Conservation (phyloP, 2,113 vertebrate genomes). For the Apodemus sylvaticus region DNA sequence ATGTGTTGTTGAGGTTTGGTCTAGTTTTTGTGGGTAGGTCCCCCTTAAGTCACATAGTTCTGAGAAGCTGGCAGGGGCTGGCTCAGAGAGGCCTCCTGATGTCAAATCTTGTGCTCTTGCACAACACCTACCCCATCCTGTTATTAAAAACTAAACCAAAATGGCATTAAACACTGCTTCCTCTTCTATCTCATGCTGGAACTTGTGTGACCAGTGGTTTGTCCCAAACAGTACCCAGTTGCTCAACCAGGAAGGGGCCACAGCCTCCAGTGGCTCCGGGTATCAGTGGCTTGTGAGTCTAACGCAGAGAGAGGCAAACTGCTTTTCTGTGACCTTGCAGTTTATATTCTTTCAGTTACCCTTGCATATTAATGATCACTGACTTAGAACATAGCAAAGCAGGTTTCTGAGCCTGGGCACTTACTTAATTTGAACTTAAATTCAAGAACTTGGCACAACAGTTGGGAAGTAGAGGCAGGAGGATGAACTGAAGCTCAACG, state of each 20-base stretch:
- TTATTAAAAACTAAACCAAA: slow-evolving; percentile 33
- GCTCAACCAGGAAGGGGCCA: background rate
- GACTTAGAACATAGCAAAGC: background rate
- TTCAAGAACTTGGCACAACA: background rate
- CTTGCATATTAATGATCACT: background rate
- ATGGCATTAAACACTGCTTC: slow-evolving; percentile 12
- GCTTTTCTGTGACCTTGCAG: background rate
- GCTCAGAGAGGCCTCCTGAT: background rate
- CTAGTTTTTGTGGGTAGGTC: background rate
- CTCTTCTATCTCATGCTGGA: background rate
- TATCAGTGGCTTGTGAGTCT: background rate
- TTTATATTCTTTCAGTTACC: background rate
- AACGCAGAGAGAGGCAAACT: background rate
- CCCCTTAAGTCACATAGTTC: background rate
- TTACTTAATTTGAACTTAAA: background rate
- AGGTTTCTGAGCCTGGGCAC: background rate
- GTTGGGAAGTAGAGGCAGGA: background rate
- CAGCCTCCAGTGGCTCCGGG: too few relatives aligned
- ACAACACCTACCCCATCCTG: background rate
- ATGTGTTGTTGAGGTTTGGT: background rate
- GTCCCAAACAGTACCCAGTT: too few relatives aligned
- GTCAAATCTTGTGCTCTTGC: background rate
- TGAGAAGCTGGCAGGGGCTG: background rate
- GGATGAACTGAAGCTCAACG: background rate
- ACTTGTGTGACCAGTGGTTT: background rate